phyloP scores from a whole-genome alignment of 2,113 vertebrate genomes.

The Alosa alosa region DNA sequence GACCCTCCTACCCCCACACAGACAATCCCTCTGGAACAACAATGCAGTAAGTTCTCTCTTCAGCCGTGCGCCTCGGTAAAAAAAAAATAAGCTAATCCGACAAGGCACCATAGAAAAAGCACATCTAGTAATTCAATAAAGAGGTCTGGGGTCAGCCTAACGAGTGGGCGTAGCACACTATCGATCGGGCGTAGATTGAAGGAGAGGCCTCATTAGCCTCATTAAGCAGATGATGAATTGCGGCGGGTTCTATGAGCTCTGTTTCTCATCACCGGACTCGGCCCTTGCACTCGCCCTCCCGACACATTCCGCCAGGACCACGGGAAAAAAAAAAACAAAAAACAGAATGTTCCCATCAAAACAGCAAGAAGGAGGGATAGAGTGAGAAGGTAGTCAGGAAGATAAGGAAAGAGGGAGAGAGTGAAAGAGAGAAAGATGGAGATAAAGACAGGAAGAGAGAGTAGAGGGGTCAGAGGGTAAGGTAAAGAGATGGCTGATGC shows the following conservation, averaged over 20 bases:
- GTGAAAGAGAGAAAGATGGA: slow-evolving; percentile 40
- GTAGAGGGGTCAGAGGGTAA: slow-evolving; percentile 11
- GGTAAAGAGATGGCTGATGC: neutral
- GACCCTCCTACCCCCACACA: slow-evolving; percentile 8
- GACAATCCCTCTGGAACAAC: neutral
- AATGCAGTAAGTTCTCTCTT: slow-evolving; percentile 4
- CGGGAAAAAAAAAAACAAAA: neutral
- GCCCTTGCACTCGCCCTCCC: neutral
- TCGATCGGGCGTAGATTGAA: slow-evolving; percentile 44
- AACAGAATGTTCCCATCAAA: neutral
- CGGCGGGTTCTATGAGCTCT: slow-evolving; percentile 52
- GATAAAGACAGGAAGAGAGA: neutral
- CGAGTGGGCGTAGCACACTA: neutral
- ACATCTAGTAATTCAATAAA: slow-evolving; percentile 8
- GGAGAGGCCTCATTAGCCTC: slow-evolving; percentile 61
- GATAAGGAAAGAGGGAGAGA: slow-evolving; percentile 49
- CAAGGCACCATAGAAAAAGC: neutral
- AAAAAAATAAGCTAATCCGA: neutral
- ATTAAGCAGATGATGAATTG: slow-evolving; percentile 67
- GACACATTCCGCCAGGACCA: slow-evolving; percentile 7
- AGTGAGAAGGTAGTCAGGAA: neutral
- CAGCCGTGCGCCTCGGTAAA: neutral
- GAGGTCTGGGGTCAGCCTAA: neutral
- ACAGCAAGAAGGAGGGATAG: neutral
- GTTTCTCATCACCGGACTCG: slow-evolving; percentile 30